Evolutionary conservation across 2,113 vertebrate species (phyloP).

Genomic region (Canis aureus): DNA sequence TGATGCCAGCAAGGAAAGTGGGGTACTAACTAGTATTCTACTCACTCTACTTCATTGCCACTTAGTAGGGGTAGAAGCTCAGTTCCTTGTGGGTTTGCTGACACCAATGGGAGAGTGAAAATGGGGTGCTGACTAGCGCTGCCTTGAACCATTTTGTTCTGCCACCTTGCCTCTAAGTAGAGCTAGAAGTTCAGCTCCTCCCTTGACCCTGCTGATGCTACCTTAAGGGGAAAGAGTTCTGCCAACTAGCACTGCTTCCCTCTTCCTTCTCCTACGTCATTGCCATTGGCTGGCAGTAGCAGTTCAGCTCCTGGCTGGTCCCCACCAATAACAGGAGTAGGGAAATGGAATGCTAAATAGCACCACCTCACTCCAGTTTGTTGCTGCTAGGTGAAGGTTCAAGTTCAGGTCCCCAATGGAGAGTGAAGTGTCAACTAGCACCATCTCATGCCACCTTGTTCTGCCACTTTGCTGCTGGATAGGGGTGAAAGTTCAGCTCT

Average conservation of each 20-base stretch:
- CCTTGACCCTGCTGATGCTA: not conserved
- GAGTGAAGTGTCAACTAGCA: not conserved
- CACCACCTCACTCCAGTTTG: not conserved
- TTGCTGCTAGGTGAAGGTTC: not conserved
- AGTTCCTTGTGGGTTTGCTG: not conserved
- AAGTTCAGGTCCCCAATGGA: not conserved
- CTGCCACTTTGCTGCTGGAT: not conserved
- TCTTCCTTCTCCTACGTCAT: not conserved
- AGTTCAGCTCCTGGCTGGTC: not conserved
- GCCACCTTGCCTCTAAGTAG: not conserved
- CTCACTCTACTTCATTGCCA: not conserved
- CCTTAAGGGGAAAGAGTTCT: not conserved
- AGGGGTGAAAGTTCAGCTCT: not conserved
- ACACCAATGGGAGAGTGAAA: not conserved
- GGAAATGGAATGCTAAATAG: not conserved
- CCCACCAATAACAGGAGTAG: not conserved
- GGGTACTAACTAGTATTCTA: not conserved
- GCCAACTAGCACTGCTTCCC: not conserved
- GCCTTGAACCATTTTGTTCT: not conserved
- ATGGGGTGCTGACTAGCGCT: not conserved
- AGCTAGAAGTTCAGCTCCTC: not conserved
- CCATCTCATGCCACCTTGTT: not conserved
- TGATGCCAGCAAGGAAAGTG: not conserved
- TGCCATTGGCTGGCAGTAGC: not conserved
- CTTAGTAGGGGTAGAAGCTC: not conserved